phyloP scores from a whole-genome alignment of 2,888 invertebrate species.

The Leptinotarsa rubiginosa region DNA sequence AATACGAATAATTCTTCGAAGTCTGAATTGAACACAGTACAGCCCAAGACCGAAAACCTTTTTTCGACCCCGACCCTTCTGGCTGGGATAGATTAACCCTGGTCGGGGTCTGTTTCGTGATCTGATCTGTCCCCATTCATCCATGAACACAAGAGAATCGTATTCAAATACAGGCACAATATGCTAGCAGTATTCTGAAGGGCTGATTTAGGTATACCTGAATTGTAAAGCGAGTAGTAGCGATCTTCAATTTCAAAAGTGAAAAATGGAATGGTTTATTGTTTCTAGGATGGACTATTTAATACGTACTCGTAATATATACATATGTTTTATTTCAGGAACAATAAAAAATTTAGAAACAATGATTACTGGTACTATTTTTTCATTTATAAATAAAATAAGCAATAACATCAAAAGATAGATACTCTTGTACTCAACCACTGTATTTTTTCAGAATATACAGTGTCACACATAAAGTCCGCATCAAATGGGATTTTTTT shows the following conservation, averaged over 20 bases:
- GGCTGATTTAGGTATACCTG: neutral
- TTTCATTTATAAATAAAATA: too few species aligned
- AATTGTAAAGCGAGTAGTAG: neutral
- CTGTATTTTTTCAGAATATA: too few species aligned
- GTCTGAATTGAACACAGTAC: slow-evolving; percentile 8
- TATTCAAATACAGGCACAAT: slow-evolving; percentile 19
- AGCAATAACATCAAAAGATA: too few species aligned
- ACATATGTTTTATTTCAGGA: too few species aligned
- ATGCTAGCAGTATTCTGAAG: slow-evolving; percentile 6
- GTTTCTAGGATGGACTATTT: neutral
- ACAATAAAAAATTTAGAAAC: too few species aligned
- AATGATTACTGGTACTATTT: too few species aligned
- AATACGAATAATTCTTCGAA: slow-evolving; percentile 15
- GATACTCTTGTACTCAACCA: too few species aligned
- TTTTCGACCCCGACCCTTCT: slow-evolving; percentile 42
- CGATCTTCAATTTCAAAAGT: too few species aligned
- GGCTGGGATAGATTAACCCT: slow-evolving; percentile 48
- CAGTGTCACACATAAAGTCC: too few species aligned
- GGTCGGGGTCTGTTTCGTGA: slow-evolving; percentile 45
- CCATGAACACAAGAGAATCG: slow-evolving; percentile 18
- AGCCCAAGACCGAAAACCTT: slow-evolving; percentile 34
- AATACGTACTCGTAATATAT: too few species aligned
- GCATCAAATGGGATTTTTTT: too few species aligned
- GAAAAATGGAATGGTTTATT: too few species aligned
- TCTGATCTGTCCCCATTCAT: slow-evolving; percentile 26